Evolutionary conservation across 2,888 invertebrate species (phyloP).

Genomic region (Apotomis capreana): DNA sequence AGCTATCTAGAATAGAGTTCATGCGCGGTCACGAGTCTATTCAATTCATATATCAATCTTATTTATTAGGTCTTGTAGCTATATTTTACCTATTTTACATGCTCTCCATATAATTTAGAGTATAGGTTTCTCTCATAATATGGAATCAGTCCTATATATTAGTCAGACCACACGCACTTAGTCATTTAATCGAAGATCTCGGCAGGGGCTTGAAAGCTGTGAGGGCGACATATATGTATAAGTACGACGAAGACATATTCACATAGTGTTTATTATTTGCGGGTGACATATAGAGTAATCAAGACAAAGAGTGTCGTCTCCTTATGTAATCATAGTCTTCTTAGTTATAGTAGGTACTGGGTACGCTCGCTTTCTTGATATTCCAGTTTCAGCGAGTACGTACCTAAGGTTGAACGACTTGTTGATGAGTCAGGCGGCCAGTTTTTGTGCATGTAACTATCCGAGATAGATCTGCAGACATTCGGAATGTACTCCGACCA

Average conservation of each 20-base stretch:
- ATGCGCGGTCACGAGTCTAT: slow-evolving; percentile 2
- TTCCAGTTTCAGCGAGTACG: slow-evolving; percentile 37
- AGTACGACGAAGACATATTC: no score
- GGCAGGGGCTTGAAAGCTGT: no score
- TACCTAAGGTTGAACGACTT: slow-evolving; percentile 36
- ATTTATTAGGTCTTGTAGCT: background rate
- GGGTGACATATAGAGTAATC: background rate
- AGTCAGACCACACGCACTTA: no score
- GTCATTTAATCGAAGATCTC: no score
- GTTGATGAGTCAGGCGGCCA: slow-evolving; percentile 39
- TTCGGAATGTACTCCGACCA: slow-evolving; percentile 15
- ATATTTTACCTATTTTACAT: no score
- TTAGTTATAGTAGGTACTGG: background rate
- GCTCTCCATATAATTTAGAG: no score
- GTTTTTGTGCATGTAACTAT: slow-evolving; percentile 41
- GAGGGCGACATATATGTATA: background rate
- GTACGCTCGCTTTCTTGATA: slow-evolving; percentile 36
- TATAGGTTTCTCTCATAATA: no score
- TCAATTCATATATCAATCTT: background rate
- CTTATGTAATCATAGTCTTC: slow-evolving; percentile 7
- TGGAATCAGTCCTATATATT: no score
- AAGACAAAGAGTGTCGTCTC: background rate
- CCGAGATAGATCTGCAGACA: slow-evolving; percentile 38
- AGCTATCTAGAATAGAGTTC: slow-evolving; percentile 8
- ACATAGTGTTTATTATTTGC: background rate